A percentile compares a stretch with the other conserved stretches of the same genome.
These are phyloP conservation scores for Pyrochroa serraticornis DNA, from an alignment of 2,888 invertebrate genomes.

Conservation along the genomic window DNA sequence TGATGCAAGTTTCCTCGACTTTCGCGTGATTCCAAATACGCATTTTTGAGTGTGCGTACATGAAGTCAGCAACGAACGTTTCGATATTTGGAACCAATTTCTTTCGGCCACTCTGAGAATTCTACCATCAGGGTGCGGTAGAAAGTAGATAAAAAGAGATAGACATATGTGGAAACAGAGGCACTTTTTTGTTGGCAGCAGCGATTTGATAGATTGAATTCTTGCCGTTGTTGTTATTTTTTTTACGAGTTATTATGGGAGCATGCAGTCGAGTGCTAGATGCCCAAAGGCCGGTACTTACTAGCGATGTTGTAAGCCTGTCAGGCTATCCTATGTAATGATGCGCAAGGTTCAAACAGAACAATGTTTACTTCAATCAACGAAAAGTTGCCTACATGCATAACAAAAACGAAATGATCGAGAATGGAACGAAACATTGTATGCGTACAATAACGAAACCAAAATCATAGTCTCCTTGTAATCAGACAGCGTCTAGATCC, in stretches of 20 bases:
- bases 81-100: conserved; percentile 18
- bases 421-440: not conserved
- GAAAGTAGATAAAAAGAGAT: not conserved
- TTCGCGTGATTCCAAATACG: conserved; percentile 16
- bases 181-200: not conserved
- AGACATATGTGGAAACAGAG: not conserved
- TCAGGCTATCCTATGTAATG: conserved; percentile 76
- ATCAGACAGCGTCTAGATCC: not conserved
- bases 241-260: conserved; percentile 34
- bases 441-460: not conserved
- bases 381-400: conserved; percentile 49
- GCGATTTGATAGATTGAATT: not conserved
- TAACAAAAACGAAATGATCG: conserved; percentile 30
- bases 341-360: conserved; percentile 77
- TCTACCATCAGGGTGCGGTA: not conserved
- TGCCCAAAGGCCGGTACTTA: conserved; percentile 54
- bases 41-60: not conserved
- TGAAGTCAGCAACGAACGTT: not conserved
- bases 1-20: conserved; percentile 1
- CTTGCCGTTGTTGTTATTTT: conserved; percentile 10
- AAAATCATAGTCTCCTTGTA: not conserved
- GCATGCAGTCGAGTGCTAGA: conserved; percentile 53
- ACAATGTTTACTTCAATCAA: conserved; percentile 68
- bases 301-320: conserved; percentile 52
- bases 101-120: no score